Conservation (phyloP, 2,797 vertebrate genomes). For the Botia kubotai region DNA sequence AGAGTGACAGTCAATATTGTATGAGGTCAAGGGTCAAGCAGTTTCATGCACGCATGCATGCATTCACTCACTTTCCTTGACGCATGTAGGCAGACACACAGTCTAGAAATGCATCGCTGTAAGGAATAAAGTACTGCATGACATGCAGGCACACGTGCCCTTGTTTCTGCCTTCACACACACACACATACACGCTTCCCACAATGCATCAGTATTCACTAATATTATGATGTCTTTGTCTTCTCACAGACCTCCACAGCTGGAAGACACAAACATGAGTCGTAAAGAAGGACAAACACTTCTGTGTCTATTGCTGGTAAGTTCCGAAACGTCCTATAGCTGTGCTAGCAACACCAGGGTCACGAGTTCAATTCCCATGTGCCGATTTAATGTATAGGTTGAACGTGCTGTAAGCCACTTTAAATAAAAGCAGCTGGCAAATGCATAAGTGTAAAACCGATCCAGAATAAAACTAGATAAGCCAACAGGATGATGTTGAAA, state of each 20-base stretch:
- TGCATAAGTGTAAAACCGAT: background rate
- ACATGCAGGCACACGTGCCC: background rate
- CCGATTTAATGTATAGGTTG: background rate
- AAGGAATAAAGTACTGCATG: background rate
- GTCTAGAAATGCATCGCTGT: background rate
- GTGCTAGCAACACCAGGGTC: no score
- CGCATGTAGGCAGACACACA: background rate
- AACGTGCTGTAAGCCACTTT: no score
- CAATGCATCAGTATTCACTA: background rate
- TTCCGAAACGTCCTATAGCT: constrained; percentile 22
- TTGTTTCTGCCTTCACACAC: background rate
- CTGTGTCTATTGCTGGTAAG: constrained; percentile 90
- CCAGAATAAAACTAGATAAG: background rate
- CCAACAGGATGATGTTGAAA: background rate
- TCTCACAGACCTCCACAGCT: constrained; percentile 57
- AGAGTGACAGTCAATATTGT: background rate
- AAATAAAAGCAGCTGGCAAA: no score
- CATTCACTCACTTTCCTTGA: background rate
- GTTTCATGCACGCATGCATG: background rate
- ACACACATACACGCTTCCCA: background rate
- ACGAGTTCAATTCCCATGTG: background rate
- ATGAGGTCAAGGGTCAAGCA: constrained; percentile 8
- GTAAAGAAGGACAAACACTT: constrained; percentile 75
- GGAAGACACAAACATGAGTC: constrained; percentile 81
- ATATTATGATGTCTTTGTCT: background rate